Evolutionary conservation across 1,140 invertebrate genomes (phyloP), one percentile per base, ranked within the genome.

Genomic region (Trichonephila clavipes): DNA sequence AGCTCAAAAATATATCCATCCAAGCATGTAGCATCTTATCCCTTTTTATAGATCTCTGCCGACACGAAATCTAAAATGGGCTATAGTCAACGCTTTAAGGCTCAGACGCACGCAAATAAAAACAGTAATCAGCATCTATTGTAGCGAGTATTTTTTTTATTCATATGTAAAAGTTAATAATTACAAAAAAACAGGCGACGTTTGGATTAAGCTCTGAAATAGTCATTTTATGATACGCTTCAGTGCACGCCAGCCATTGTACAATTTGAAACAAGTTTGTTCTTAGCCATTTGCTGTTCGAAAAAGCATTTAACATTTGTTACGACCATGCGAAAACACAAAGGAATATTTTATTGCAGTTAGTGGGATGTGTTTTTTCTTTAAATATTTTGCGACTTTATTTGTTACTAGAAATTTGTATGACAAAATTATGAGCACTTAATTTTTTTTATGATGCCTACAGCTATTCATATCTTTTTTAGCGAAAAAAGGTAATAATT

Each of bases 101-200:
- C 44, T 4, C 1, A 14, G 58, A 14, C 10, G 21, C 82, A 83
- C 82, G 82, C 82, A 24, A 83, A 51, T 58, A 28, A 83, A 83
- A 77, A 34, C 72, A 7, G 72, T 77, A 77, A 77, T 77, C 72
- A 77, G 14, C 72, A 77, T 77, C 28, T 4, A 77, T 77, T 40
- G 44, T 59, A 59, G 51, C 44, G n/a, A 59, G 3, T 83, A 8
- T 24, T 24, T 1, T n/a, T 83, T 83, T 83, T 83, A 58, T 83
- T 83, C 58, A 24, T 59, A 83, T 24, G 6, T 83, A 28, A 18
- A 59, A 58, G 82, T 83, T 83, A 83, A n/a, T 51, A 83, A 59
- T 58, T 21, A 8, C n/a, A 16, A n/a, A 40, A 77, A 40, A 77
- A 64, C 18, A 77, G 34, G 28, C 16, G 28, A 34, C 34, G 0